Base-by-base conservation (phyloP, 2,888 invertebrate species). In the Drosophila recens region DNA sequence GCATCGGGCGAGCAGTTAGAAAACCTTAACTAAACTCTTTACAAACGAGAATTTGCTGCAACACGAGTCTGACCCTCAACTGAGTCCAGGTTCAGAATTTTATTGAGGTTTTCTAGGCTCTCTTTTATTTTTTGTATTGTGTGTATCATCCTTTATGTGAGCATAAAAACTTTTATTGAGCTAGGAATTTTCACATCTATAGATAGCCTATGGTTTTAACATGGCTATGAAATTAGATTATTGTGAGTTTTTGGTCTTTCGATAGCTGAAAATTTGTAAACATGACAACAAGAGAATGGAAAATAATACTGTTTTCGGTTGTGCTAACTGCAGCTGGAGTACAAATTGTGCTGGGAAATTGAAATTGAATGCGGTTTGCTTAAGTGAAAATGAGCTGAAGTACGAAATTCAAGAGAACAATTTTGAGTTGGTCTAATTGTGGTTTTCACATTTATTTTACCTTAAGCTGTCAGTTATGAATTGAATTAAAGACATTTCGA, bases 1-100 rank as follows among this genome's bases (percentile, higher is more conserved):
- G 86, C 86, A 87, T 82, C 73, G 80, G 82, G 76, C 74, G 64
- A 52, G 73, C 80, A 76, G 66, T 73, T 68, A 61, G 53, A 71
- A 59, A 62, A 57, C 66, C 56, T 43, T 54, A 52, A 36, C 72
- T 53, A 52, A 49, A 59, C 57, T 59, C 62, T 57, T 53, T 59
- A 46, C 46, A 48, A 45, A 40, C 20, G 45, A 54, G 56, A 51
- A 17, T 27, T n/a, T n/a, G 23, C 30, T 54, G 63, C 49, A 69
- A 61, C 51, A 46, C n/a, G 34, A 45, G n/a, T 20, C 46, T 59
- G 77, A 64, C 54, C 64, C 62, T 17, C 27, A 68, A 43, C 36
- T 43, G 53, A 43, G 56, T 10, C 33, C 45, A 54, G 62, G 15
- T n/a, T 17, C 34, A 27, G 62, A 56, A 75, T 79, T 79, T 79